phyloP scores from a whole-genome alignment of 2,113 vertebrate species.

The Oceanites oceanicus region DNA sequence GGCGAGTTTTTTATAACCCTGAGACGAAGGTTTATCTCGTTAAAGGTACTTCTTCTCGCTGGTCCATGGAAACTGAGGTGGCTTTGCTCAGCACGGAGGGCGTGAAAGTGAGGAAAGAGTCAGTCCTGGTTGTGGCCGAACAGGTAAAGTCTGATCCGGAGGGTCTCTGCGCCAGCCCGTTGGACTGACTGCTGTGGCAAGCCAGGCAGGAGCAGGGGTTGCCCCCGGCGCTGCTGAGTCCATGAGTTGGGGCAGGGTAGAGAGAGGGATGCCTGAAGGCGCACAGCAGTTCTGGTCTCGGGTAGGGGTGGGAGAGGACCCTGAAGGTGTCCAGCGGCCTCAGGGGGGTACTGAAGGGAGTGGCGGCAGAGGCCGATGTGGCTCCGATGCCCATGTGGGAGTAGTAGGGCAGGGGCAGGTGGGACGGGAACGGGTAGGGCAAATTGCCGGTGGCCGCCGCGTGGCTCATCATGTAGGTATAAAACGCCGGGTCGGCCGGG shows the following conservation, averaged over 20 bases:
- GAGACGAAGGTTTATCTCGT: slow-evolving; percentile 86
- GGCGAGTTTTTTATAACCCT: slow-evolving; percentile 39
- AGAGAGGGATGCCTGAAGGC: slow-evolving; percentile 94
- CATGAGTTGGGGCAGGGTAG: slow-evolving; percentile 86
- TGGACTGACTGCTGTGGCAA: slow-evolving; percentile 87
- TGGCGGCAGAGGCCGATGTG: slow-evolving; percentile 78
- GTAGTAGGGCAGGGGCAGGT: slow-evolving; percentile 96
- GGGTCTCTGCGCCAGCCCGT: slow-evolving; percentile 82
- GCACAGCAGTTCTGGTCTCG: slow-evolving; percentile 94
- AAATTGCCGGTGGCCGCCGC: slow-evolving; percentile 93
- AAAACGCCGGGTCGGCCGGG: slow-evolving; percentile 96
- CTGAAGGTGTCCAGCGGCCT: slow-evolving; percentile 95
- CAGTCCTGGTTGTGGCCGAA: slow-evolving; percentile 91
- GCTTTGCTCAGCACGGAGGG: slow-evolving; percentile 96
- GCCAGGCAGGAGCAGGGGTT: slow-evolving; percentile 91
- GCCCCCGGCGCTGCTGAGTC: slow-evolving; percentile 84
- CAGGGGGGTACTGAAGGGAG: slow-evolving; percentile 87
- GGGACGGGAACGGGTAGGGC: slow-evolving; percentile 94
- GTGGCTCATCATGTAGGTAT: slow-evolving; percentile 99
- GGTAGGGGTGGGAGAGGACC: slow-evolving; percentile 94
- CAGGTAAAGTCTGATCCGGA: slow-evolving; percentile 91
- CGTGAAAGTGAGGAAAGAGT: slow-evolving; percentile 94
- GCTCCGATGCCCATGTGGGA: slow-evolving; percentile 89
- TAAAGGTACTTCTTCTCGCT: slow-evolving; percentile 96
- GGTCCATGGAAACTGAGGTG: slow-evolving; percentile 89